Percentiles rank a stretch among this genome's conserved stretches.
These are phyloP conservation scores for Eupsittula cactorum DNA, from an alignment of 2,113 vertebrate species.

Conservation along the genomic window DNA sequence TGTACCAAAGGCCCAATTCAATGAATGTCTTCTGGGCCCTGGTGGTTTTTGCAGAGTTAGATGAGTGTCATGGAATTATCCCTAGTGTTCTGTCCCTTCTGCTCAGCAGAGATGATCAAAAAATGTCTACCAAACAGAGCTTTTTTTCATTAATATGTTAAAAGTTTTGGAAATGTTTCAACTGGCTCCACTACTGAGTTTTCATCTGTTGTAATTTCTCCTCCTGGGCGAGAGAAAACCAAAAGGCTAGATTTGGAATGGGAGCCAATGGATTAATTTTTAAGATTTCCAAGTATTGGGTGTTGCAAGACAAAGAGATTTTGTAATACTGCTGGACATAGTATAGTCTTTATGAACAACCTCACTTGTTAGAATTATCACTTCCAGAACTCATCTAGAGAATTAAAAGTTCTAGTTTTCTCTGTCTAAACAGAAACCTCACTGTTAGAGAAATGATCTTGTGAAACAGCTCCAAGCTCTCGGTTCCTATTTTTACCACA, in stretches of 20 bases:
- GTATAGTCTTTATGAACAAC: constrained; percentile 13
- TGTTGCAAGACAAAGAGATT: constrained; percentile 20
- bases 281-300: background rate
- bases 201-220: constrained; percentile 36
- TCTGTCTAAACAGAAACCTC: constrained; percentile 69
- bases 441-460: constrained; percentile 64
- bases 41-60: background rate
- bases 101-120: background rate
- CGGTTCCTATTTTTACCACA: constrained; percentile 77
- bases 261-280: constrained; percentile 19
- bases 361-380: constrained; percentile 66
- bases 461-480: constrained; percentile 70
- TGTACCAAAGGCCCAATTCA: background rate
- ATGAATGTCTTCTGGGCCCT: background rate
- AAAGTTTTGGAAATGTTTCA: background rate
- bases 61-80: background rate
- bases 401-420: constrained; percentile 60
- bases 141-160: background rate
- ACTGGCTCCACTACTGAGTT: constrained; percentile 1
- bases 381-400: constrained; percentile 61
- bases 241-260: background rate
- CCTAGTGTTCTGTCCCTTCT: background rate
- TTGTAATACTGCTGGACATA: background rate
- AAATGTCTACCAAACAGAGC: background rate
- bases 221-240: background rate